These are phyloP conservation scores for Urocolius indicus DNA, from an alignment of 2,113 vertebrate species.

Conservation along the genomic window DNA sequence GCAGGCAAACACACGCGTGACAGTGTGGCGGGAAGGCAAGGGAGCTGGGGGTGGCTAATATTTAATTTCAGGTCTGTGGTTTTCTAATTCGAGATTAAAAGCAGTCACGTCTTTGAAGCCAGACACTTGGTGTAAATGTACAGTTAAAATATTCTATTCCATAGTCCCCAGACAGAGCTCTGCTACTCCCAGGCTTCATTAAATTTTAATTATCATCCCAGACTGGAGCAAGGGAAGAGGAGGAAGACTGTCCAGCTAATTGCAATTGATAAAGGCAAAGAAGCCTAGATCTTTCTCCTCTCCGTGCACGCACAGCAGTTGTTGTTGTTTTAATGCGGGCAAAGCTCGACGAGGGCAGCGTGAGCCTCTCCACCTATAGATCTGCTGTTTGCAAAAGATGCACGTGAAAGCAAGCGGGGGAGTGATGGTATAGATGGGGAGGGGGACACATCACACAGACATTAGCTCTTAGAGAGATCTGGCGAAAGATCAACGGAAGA, in stretches of 20 bases:
- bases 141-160: constrained; percentile 99
- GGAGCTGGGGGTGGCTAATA: constrained; percentile 72
- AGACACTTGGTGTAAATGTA: constrained; percentile 98
- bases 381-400: background rate
- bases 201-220: constrained; percentile 98
- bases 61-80: constrained; percentile 87
- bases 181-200: constrained; percentile 96
- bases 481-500: constrained; percentile 62
- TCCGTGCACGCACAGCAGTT: constrained; percentile 46
- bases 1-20: constrained; percentile 68
- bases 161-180: constrained; percentile 92
- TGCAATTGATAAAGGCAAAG: constrained; percentile 77
- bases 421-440: background rate
- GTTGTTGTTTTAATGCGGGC: background rate
- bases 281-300: constrained; percentile 21
- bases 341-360: background rate
- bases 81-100: constrained; percentile 93
- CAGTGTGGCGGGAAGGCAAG: constrained; percentile 70
- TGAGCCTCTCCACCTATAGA: background rate
- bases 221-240: constrained; percentile 86
- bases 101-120: constrained; percentile 95
- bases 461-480: constrained; percentile 48
- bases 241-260: constrained; percentile 85
- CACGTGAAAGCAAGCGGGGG: background rate
- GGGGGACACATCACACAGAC: background rate